These are phyloP conservation scores for Galerucella calmariensis DNA, from an alignment of 2,888 invertebrate genomes.

Conservation along the genomic window DNA sequence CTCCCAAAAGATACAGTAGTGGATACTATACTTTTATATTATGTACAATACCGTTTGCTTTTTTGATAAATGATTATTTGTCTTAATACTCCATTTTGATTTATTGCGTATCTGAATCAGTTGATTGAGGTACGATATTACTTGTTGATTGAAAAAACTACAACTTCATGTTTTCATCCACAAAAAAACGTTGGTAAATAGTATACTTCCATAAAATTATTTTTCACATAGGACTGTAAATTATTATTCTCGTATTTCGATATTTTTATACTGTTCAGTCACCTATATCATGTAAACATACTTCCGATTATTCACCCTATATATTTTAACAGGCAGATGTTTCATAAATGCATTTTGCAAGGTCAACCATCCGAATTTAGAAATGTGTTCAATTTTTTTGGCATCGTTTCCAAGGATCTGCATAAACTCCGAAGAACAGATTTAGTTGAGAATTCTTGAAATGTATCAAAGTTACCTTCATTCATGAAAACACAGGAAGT, in stretches of 20 bases:
- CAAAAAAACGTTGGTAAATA: too few relatives aligned
- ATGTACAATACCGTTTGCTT: too few relatives aligned
- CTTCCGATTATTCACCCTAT: conserved; percentile 9
- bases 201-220: too few relatives aligned
- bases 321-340: conserved; percentile 54
- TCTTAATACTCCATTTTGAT: too few relatives aligned
- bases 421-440: conserved; percentile 34
- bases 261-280: neutral
- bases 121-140: too few relatives aligned
- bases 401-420: conserved; percentile 58
- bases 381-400: conserved; percentile 58
- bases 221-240: neutral
- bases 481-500: conserved; percentile 26
- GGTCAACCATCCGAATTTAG: conserved; percentile 59
- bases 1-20: too few relatives aligned
- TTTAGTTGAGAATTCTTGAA: conserved; percentile 36
- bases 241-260: neutral
- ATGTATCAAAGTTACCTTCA: conserved; percentile 26
- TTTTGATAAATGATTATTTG: too few relatives aligned
- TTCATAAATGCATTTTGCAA: conserved; percentile 58
- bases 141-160: too few relatives aligned
- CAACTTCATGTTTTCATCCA: too few relatives aligned
- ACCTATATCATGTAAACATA: neutral
- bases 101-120: too few relatives aligned
- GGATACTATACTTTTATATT: too few relatives aligned